Base-by-base conservation (phyloP, 2,888 invertebrate species). In the Strigamia transsilvanica region DNA sequence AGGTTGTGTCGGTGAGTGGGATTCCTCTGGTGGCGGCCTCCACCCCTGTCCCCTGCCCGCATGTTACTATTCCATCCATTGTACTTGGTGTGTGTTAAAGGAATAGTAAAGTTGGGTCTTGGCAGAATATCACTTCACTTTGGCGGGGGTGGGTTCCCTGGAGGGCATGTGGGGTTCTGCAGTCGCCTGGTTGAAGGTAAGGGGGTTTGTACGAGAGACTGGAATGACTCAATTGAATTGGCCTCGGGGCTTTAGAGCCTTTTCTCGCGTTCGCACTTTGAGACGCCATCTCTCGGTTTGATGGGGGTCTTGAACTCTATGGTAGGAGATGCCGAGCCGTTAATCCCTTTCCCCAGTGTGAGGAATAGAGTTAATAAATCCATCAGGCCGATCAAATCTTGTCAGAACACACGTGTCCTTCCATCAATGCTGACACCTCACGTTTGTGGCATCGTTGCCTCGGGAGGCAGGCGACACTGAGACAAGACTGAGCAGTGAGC, bases 171-270 rank as follows among this genome's bases (percentile, higher is more conserved):
- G 73, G 73, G 73, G 12, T 32, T 12, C n/a, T 38, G 27, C 15
- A 15, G 32, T 12, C 13, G 73, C 27, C 23, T 73, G 73, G 73
- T 10, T 15, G 73, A 18, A 18, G 73, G 73, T 73, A 27, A 27
- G 27, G 32, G 32, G 73, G 27, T 27, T 27, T 23, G 73, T 23
- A 27, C 12, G 73, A n/a, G 73, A 10, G 73, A 32, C 73, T 73
- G 73, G 73, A 73, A 73, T 73, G 73, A 73, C 73, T 73, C 73
- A 73, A 73, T 73, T 73, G 73, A 73, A 73, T 73, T 73, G 73
- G 73, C 73, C 73, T 73, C 73, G 73, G 73, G 73, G 73, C 73
- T 73, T 73, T 73, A 73, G 73, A 73, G 73, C 73, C 73, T 73
- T 73, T 73, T 73, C 73, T 73, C 73, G 73, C 73, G 73, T 73